Conservation (phyloP, 2,113 vertebrate species). For the Stomatorhinus ivindoensis region DNA sequence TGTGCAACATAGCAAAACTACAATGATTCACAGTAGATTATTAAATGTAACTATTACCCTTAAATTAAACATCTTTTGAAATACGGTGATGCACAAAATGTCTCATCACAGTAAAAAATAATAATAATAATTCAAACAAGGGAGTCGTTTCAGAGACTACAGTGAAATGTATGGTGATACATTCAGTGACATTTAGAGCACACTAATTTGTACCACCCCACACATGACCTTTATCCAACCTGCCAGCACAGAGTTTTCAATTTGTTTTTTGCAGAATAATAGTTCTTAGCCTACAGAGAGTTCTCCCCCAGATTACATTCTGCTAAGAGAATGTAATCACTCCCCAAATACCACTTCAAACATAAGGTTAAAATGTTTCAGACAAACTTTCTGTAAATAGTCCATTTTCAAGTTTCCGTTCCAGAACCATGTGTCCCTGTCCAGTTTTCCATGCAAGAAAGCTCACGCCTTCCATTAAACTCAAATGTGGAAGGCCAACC, state of each 20-base stretch:
- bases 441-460: neutral
- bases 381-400: neutral
- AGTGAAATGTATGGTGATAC: constrained; percentile 42
- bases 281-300: neutral
- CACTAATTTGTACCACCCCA: neutral
- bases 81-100: constrained; percentile 44
- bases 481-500: neutral
- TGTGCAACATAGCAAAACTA: constrained; percentile 68
- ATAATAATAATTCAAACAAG: constrained; percentile 21
- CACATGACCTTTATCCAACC: neutral
- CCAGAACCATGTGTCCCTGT: neutral
- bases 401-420: neutral
- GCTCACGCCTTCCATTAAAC: neutral
- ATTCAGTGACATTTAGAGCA: constrained; percentile 55
- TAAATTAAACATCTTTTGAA: constrained; percentile 32
- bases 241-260: neutral
- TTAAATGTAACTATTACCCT: constrained; percentile 22
- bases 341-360: neutral
- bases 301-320: neutral
- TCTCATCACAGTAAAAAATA: constrained; percentile 18
- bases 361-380: neutral
- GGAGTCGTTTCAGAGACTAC: constrained; percentile 31
- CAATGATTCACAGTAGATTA: constrained; percentile 51
- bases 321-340: neutral
- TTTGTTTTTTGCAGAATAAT: neutral